These are phyloP conservation scores for Drosophila testacea DNA, from an alignment of 2,888 invertebrate genomes.

Conservation along the genomic window DNA sequence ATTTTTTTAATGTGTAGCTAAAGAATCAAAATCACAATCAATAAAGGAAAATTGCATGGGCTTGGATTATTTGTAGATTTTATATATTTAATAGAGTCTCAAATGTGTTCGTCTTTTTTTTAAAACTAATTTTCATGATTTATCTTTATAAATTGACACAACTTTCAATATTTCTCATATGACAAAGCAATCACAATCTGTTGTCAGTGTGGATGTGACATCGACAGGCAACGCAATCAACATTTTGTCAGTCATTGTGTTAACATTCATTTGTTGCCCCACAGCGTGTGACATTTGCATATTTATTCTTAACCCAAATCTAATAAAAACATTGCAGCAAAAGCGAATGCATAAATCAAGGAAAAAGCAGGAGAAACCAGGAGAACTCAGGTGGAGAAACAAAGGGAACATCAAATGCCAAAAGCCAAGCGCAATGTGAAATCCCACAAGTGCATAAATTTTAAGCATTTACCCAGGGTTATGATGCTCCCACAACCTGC, in stretches of 20 bases:
- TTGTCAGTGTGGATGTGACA: slow-evolving; percentile 6
- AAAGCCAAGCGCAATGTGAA: slow-evolving; percentile 52
- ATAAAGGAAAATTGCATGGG: too few species aligned
- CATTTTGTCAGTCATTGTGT: slow-evolving; percentile 53
- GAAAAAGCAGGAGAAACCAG: neutral
- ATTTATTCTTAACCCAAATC: slow-evolving; percentile 66
- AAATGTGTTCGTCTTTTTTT: neutral
- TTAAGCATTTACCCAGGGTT: slow-evolving; percentile 59
- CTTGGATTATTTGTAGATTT: neutral
- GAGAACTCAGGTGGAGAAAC: neutral
- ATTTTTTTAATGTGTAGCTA: too few species aligned
- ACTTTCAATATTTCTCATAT: slow-evolving; percentile 9
- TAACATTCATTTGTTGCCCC: slow-evolving; percentile 51
- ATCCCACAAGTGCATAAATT: slow-evolving; percentile 78
- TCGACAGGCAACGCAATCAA: slow-evolving; percentile 47
- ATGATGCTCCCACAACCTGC: slow-evolving; percentile 44
- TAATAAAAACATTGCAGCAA: slow-evolving; percentile 65
- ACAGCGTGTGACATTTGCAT: slow-evolving; percentile 46
- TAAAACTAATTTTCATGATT: neutral
- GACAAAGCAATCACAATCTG: slow-evolving; percentile 43
- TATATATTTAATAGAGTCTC: neutral
- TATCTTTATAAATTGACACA: neutral
- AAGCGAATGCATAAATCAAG: slow-evolving; percentile 66
- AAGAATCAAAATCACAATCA: too few species aligned
- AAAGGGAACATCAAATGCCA: slow-evolving; percentile 35